Evolutionary conservation across 2,888 invertebrate species (phyloP), one percentile per base, ranked within the genome.

Genomic region (Polydesmus complanatus): DNA sequence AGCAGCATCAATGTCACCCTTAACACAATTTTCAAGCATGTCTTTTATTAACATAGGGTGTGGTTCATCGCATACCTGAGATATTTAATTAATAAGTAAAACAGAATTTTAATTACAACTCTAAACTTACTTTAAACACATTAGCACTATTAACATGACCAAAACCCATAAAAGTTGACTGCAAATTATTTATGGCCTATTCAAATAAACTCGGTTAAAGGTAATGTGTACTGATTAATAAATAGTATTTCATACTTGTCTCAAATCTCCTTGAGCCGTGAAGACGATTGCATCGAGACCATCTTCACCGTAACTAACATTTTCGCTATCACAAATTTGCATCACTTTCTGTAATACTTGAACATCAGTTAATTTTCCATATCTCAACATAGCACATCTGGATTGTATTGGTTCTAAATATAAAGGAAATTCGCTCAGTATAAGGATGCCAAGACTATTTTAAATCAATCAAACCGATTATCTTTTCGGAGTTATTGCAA

Each of bases 221-320:
- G 47, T 19, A 21, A 60, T 19, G 8, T 26, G 23, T 21, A 22
- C 23, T 26, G 27, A 8, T 54, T 23, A n/a, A 19, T 11, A 11
- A 52, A 18, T 27, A n/a, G n/a, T n/a, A n/a, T n/a, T n/a, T n/a
- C n/a, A n/a, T 51, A 76, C 78, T 71, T 98, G 93, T 68, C 98
- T 80, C 88, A 98, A 88, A 74, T 98, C 98, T 0, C 98, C 98
- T 76, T 99, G 96, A 0, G 98, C 92, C 0, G 97, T 97, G 75
- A 96, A 98, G 27, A 97, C 86, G 65, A 99, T 85, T 0, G 97
- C 96, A 74, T 92, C 92, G 56, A 96, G 76, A 0, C 98, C 98
- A 71, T 95, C 92, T 69, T 94, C 86, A 0, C 87, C 86, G 72
- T 90, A 88, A 1, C 85, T 83, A 71, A 86, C 85, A 73, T 84